phyloP scores from a whole-genome alignment of 2,888 invertebrate genomes.

The Drepana falcataria region DNA sequence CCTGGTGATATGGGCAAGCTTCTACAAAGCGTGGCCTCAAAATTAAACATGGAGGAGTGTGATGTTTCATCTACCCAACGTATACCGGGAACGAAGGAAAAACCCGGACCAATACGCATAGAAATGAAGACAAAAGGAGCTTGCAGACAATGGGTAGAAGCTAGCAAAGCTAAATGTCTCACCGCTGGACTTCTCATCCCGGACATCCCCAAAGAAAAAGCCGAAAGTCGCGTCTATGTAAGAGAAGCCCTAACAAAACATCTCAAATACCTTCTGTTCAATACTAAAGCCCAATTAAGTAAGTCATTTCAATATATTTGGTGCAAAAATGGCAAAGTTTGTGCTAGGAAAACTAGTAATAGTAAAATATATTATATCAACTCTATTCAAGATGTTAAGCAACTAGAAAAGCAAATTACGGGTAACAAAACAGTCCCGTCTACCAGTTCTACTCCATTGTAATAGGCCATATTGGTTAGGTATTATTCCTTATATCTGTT shows the following conservation, averaged over 20 bases:
- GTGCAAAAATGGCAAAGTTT: conserved; percentile 19
- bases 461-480: too few relatives aligned
- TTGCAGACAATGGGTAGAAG: too few relatives aligned
- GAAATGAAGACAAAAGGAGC: conserved; percentile 16
- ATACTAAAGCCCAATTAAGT: conserved; percentile 10
- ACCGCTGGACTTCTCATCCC: too few relatives aligned
- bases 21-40: conserved; percentile 11
- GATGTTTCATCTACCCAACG: conserved; percentile 9
- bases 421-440: too few relatives aligned
- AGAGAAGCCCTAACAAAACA: conserved; percentile 19
- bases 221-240: too few relatives aligned
- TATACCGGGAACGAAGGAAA: conserved; percentile 13
- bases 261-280: conserved; percentile 15
- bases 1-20: not conserved
- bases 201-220: too few relatives aligned
- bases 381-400: conserved; percentile 4
- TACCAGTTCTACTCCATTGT: not conserved
- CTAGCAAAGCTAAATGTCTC: too few relatives aligned
- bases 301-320: conserved; percentile 15
- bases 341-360: conserved; percentile 11
- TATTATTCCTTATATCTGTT: too few relatives aligned
- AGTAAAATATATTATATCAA: conserved; percentile 14
- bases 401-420: not conserved
- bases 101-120: conserved; percentile 16
- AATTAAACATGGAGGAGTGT: conserved; percentile 9